Conservation (phyloP, 2,888 invertebrate species). For the Griposia aprilina region DNA sequence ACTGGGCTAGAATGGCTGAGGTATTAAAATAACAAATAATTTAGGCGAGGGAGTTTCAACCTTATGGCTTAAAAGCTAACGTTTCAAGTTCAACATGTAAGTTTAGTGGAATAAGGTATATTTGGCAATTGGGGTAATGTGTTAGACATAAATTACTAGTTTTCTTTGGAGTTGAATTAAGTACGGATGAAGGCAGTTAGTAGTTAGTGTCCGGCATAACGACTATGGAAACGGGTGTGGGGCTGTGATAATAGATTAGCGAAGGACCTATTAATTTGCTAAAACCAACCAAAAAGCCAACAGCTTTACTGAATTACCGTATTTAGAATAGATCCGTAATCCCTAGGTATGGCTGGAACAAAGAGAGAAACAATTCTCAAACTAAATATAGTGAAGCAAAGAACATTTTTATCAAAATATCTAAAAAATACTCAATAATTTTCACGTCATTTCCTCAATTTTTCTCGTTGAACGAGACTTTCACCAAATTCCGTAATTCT, state of each 20-base stretch:
- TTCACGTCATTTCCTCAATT: neutral
- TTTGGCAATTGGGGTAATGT: slow-evolving; percentile 86
- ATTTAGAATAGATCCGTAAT: slow-evolving; percentile 15
- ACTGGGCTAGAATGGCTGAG: slow-evolving; percentile 78
- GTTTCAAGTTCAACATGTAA: slow-evolving; percentile 50
- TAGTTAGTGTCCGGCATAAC: slow-evolving; percentile 81
- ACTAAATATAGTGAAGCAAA: no score
- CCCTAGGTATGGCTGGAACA: neutral
- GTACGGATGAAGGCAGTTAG: slow-evolving; percentile 84
- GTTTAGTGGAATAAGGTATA: slow-evolving; percentile 71
- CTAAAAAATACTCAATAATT: neutral
- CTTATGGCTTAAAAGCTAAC: slow-evolving; percentile 54
- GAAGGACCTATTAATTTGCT: slow-evolving; percentile 47
- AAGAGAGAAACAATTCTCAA: no score
- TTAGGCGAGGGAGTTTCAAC: slow-evolving; percentile 63
- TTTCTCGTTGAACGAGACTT: neutral
- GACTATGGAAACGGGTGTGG: slow-evolving; percentile 67
- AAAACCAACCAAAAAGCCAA: slow-evolving; percentile 39
- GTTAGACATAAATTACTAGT: slow-evolving; percentile 86
- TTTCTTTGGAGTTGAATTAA: slow-evolving; percentile 86
- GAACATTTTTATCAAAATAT: neutral
- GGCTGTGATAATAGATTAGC: slow-evolving; percentile 65
- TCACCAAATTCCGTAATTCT: neutral
- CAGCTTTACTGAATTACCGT: slow-evolving; percentile 23
- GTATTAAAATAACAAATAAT: slow-evolving; percentile 79